A percentile compares a stretch with the other conserved stretches of the same genome.
These are phyloP conservation scores for Trichomalopsis sarcophagae DNA, from an alignment of 1,140 invertebrate species.

Conservation along the genomic window DNA sequence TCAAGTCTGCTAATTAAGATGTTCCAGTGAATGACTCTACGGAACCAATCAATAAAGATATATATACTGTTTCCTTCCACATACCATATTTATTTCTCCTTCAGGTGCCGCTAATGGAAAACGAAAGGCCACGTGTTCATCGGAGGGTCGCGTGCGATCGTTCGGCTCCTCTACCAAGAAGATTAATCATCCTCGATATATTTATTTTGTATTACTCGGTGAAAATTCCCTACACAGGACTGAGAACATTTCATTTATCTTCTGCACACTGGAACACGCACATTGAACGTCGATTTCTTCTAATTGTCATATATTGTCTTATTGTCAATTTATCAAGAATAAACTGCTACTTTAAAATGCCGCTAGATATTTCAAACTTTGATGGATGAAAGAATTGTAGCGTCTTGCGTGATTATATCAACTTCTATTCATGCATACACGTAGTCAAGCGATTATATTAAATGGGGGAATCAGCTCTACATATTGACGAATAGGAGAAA, in stretches of 20 bases:
- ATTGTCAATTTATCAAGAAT: background rate
- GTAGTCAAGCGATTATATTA: background rate
- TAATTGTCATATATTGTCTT: too few relatives aligned
- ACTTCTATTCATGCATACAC: too few relatives aligned
- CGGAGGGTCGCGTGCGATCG: conserved; percentile 37
- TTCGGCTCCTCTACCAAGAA: conserved; percentile 8
- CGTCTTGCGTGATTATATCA: too few relatives aligned
- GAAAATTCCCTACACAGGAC: background rate
- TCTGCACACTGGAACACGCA: background rate
- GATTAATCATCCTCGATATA: conserved; percentile 51
- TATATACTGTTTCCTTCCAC: background rate
- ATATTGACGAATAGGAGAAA: background rate
- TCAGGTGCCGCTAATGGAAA: conserved; percentile 42
- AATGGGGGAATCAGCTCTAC: background rate
- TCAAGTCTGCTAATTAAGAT: conserved; percentile 39
- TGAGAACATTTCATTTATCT: background rate
- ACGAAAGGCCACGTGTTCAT: conserved; percentile 34
- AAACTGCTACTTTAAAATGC: background rate
- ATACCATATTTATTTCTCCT: conserved; percentile 19
- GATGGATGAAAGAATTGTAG: too few relatives aligned
- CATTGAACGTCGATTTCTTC: background rate
- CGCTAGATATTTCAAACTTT: too few relatives aligned
- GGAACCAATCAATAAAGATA: conserved; percentile 27
- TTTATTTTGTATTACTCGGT: conserved; percentile 49
- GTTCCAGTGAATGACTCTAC: conserved; percentile 22